Conservation (phyloP, 2,888 invertebrate species). For the Apotomis turbidana region DNA sequence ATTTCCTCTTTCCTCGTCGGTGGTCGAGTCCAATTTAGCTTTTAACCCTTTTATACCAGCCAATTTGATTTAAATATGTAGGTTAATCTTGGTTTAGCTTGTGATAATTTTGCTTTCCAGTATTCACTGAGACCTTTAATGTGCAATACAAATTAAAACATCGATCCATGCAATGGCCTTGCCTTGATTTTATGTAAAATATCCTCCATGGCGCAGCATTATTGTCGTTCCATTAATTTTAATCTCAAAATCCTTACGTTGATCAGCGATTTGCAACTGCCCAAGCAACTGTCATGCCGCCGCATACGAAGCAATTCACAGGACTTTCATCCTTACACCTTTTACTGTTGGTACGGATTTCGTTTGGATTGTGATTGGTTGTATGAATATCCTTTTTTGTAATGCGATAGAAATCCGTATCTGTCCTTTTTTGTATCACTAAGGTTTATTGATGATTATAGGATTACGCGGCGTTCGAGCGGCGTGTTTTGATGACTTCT, state of each 20-base stretch:
- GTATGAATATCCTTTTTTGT: conserved; percentile 45
- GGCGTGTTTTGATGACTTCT: conserved; percentile 46
- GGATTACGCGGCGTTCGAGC: conserved; percentile 67
- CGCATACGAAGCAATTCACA: conserved; percentile 3
- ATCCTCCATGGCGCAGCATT: conserved; percentile 52
- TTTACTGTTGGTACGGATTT: conserved; percentile 32
- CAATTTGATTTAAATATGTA: too few species aligned
- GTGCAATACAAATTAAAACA: not conserved
- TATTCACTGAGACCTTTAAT: not conserved
- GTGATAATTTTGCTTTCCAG: too few species aligned
- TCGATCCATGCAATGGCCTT: not conserved
- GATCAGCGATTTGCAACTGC: conserved; percentile 64
- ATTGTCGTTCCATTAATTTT: conserved; percentile 75
- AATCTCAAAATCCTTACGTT: conserved; percentile 64
- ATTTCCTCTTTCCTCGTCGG: too few species aligned
- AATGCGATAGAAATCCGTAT: conserved; percentile 60
- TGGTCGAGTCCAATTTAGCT: too few species aligned
- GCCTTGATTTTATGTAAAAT: conserved; percentile 2
- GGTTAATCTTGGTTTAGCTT: too few species aligned
- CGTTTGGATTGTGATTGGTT: conserved; percentile 13
- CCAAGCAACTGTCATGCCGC: conserved; percentile 42
- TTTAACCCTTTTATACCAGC: too few species aligned
- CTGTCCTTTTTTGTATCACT: conserved; percentile 62
- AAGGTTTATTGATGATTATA: conserved; percentile 79
- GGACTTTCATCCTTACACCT: conserved; percentile 55